A percentile compares a stretch with the other conserved stretches of the same genome.
Conservation (phyloP, 2,113 vertebrate species). For the Isichthys henryi region DNA sequence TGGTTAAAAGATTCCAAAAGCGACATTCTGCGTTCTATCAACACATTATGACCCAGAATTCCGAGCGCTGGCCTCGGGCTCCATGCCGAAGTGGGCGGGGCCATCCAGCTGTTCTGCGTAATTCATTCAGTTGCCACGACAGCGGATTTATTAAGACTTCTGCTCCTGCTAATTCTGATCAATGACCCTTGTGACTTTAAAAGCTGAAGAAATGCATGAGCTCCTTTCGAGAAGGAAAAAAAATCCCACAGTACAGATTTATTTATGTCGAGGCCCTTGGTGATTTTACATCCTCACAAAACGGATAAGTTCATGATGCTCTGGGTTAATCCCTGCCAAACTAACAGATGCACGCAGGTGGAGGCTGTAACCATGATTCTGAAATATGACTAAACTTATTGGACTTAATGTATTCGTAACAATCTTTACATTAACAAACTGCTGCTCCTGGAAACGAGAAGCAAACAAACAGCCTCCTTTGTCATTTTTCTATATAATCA, state of each 20-base stretch:
- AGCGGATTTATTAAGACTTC: not conserved
- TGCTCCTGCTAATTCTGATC: not conserved
- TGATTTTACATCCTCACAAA: not conserved
- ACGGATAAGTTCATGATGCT: not conserved
- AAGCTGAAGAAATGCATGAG: not conserved
- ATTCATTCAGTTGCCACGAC: not conserved
- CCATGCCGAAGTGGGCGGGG: not conserved
- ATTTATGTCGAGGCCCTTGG: not conserved
- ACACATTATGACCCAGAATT: not conserved
- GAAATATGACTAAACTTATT: not conserved
- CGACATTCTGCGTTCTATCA: not conserved
- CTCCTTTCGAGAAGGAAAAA: not conserved
- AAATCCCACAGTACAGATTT: not conserved
- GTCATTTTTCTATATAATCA: conserved; percentile 12
- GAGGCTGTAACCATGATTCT: not conserved
- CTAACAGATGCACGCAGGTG: not conserved
- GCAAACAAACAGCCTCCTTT: not conserved
- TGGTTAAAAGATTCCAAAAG: not conserved
- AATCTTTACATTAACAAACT: not conserved
- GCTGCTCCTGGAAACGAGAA: not conserved
- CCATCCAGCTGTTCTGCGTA: not conserved
- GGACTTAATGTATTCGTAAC: not conserved
- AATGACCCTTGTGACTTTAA: not conserved
- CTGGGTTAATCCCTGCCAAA: not conserved
- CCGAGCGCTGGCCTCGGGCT: not conserved